Evolutionary conservation across 2,113 vertebrate genomes (phyloP).

Genomic region (Sardina pilchardus): DNA sequence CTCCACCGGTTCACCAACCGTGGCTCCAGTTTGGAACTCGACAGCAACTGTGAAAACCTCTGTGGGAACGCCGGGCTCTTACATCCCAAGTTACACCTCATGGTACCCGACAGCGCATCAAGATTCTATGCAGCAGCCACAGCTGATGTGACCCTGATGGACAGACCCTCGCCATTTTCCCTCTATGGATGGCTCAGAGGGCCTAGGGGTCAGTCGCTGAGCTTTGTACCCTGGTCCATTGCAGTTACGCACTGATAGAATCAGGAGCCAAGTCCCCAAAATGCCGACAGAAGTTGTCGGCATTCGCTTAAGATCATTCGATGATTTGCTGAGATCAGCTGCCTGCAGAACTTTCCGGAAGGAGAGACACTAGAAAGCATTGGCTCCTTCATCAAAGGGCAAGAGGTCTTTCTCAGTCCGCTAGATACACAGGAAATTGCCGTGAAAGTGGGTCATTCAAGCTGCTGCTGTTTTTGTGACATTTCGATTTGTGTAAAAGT

Average conservation of each 20-base stretch:
- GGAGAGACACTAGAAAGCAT: constrained; percentile 60
- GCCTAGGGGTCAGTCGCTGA: constrained; percentile 60
- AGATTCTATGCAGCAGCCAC: constrained; percentile 99
- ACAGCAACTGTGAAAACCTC: constrained; percentile 86
- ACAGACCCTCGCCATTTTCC: constrained; percentile 50
- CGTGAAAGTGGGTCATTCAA: constrained; percentile 73
- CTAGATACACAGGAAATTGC: constrained; percentile 59
- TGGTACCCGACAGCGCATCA: constrained; percentile 97
- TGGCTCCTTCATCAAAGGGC: constrained; percentile 68
- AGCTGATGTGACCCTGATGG: constrained; percentile 87
- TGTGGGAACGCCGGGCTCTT: constrained; percentile 83
- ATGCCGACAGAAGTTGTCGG: constrained; percentile 71
- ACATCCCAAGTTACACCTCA: constrained; percentile 98
- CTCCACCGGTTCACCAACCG: constrained; percentile 85
- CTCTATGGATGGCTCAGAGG: constrained; percentile 55
- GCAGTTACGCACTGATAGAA: constrained; percentile 70
- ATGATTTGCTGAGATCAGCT: constrained; percentile 20
- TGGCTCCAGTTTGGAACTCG: constrained; percentile 91
- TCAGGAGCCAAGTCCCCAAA: constrained; percentile 70
- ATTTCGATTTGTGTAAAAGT: constrained; percentile 66
- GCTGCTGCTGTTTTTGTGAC: constrained; percentile 68
- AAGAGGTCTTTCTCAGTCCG: constrained; percentile 56
- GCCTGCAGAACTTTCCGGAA: constrained; percentile 43
- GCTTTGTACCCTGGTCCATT: constrained; percentile 59
- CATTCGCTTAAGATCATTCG: constrained; percentile 52